Percentiles rank a stretch among this genome's conserved stretches.
phyloP scores from a whole-genome alignment of 2,888 invertebrate genomes.

The Leptinotarsa juncta region DNA sequence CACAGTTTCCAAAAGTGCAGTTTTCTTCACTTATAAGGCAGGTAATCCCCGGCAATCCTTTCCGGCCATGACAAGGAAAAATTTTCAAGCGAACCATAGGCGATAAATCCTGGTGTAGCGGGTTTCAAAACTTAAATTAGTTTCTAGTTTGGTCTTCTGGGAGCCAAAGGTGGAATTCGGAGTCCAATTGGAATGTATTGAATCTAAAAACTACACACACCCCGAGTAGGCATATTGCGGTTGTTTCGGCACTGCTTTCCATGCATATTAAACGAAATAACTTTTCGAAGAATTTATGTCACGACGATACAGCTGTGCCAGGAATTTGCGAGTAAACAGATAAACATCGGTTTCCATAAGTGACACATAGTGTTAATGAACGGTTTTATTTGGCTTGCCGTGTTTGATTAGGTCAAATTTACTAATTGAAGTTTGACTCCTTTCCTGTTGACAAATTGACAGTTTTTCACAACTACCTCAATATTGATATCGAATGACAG shows the following conservation, averaged over 20 bases:
- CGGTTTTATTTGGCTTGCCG: too few relatives aligned
- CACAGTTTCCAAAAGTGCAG: neutral
- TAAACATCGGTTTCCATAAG: neutral
- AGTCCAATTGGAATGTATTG: constrained; percentile 54
- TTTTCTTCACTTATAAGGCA: neutral
- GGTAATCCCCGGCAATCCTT: constrained; percentile 22
- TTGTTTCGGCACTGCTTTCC: constrained; percentile 27
- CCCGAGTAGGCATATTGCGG: constrained; percentile 41
- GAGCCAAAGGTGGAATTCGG: constrained; percentile 56
- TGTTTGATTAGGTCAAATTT: too few relatives aligned
- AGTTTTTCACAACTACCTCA: too few relatives aligned
- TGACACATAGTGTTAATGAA: too few relatives aligned
- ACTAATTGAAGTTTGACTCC: too few relatives aligned
- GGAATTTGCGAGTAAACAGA: neutral
- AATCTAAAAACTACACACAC: constrained; percentile 48
- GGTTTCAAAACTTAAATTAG: constrained; percentile 62
- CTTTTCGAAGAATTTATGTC: constrained; percentile 2
- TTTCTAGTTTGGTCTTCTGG: constrained; percentile 57
- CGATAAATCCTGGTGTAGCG: constrained; percentile 56
- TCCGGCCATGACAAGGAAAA: constrained; percentile 24
- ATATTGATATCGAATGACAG: too few relatives aligned
- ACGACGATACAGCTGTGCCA: constrained; percentile 1
- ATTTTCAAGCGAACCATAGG: constrained; percentile 32
- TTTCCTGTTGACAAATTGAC: too few relatives aligned
- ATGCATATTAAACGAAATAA: constrained; percentile 13